Conservation (phyloP, 2,888 invertebrate genomes). For the Parascotia fuliginaria region DNA sequence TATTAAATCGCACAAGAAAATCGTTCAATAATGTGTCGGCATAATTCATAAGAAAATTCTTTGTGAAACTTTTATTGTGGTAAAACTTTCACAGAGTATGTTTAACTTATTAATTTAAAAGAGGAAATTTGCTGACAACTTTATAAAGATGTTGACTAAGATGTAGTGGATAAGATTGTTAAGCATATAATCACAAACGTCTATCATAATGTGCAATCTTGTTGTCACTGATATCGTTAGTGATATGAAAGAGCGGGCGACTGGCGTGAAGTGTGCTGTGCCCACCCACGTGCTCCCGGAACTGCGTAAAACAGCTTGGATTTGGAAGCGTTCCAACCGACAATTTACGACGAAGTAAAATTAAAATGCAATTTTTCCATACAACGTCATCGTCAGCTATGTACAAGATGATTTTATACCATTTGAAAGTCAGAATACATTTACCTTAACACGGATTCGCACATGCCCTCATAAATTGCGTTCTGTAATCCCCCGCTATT, state of each 20-base stretch:
- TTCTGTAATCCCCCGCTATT: constrained; percentile 66
- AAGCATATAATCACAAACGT: constrained; percentile 33
- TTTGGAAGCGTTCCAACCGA: constrained; percentile 74
- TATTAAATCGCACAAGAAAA: constrained; percentile 42
- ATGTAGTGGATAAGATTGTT: too few relatives aligned
- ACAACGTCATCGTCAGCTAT: constrained; percentile 59
- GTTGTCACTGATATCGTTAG: constrained; percentile 57
- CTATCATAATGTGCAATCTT: constrained; percentile 53
- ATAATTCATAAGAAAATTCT: constrained; percentile 24
- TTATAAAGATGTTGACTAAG: too few relatives aligned
- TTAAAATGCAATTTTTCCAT: constrained; percentile 63
- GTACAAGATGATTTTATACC: constrained; percentile 47
- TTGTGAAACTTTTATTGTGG: constrained; percentile 12
- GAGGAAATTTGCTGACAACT: constrained; percentile 4
- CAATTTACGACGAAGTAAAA: constrained; percentile 72
- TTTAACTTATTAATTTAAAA: too few relatives aligned
- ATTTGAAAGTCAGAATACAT: constrained; percentile 27
- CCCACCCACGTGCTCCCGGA: constrained; percentile 65
- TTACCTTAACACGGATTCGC: constrained; percentile 38
- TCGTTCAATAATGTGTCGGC: constrained; percentile 35
- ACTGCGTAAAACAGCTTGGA: constrained; percentile 50
- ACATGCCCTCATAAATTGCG: constrained; percentile 61
- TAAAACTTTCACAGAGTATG: constrained; percentile 2
- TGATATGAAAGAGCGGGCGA: constrained; percentile 44
- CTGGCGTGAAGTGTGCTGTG: constrained; percentile 19